These are phyloP conservation scores for Macroglossus sobrinus DNA, from an alignment of 2,113 vertebrate species.

Conservation along the genomic window DNA sequence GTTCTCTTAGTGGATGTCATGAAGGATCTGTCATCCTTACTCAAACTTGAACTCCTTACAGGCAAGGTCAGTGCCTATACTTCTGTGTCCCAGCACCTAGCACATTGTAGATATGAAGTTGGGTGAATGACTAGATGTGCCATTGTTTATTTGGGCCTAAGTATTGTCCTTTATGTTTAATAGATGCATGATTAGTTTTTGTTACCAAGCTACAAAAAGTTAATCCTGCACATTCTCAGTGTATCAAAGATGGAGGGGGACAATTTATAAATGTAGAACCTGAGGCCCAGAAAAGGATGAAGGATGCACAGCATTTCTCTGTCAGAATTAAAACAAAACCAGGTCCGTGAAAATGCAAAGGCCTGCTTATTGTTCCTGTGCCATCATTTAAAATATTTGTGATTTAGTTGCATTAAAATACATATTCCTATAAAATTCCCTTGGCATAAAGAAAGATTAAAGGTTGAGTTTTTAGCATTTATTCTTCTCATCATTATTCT, in stretches of 20 bases:
- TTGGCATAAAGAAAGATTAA: not conserved
- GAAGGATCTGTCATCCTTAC: not conserved
- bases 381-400: constrained; percentile 9
- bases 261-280: not conserved
- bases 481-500: not conserved
- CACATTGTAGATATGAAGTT: not conserved
- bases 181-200: not conserved
- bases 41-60: not conserved
- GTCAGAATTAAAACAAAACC: not conserved
- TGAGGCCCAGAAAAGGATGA: not conserved
- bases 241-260: not conserved
- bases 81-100: not conserved
- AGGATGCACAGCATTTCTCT: not conserved
- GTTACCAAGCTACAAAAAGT: not conserved
- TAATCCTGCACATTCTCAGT: not conserved
- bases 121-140: not conserved
- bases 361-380: not conserved
- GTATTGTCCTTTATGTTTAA: not conserved
- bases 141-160: not conserved
- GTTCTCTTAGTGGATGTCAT: not conserved
- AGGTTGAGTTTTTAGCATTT: not conserved
- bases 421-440: constrained; percentile 31
- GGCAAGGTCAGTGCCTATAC: not conserved
- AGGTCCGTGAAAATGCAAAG: not conserved
- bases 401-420: constrained; percentile 38